Evolutionary conservation across 2,113 vertebrate genomes (phyloP).

Genomic region (Urocolius indicus): DNA sequence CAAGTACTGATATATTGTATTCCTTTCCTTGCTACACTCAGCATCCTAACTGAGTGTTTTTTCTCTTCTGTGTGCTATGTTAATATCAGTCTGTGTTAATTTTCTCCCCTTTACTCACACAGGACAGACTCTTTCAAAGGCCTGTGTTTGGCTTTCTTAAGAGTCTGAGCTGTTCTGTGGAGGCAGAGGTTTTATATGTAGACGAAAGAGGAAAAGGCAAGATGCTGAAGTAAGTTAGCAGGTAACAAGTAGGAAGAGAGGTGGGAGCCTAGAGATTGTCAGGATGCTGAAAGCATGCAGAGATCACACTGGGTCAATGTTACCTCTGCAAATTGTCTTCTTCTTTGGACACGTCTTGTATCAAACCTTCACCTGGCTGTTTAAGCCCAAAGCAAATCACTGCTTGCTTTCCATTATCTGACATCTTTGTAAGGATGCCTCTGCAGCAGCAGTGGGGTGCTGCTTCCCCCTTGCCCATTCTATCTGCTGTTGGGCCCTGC

Average conservation of each 20-base stretch:
- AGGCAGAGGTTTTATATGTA: neutral
- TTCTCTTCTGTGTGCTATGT: neutral
- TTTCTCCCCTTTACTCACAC: neutral
- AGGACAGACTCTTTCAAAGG: neutral
- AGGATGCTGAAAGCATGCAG: neutral
- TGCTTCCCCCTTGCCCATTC: neutral
- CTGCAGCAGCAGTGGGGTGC: neutral
- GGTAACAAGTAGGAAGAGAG: neutral
- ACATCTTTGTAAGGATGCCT: neutral
- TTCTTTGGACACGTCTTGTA: neutral
- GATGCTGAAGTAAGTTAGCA: neutral
- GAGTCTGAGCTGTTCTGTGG: neutral
- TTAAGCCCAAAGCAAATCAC: neutral
- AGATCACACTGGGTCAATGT: neutral
- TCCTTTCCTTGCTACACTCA: neutral
- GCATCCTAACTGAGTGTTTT: neutral
- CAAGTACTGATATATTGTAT: neutral
- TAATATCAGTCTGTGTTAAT: neutral
- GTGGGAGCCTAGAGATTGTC: neutral
- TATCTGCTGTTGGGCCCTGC: neutral
- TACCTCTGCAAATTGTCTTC: neutral
- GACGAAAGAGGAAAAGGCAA: neutral
- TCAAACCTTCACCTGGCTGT: neutral
- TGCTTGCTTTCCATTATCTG: neutral
- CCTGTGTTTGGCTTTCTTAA: neutral